Conservation (phyloP, 2,888 invertebrate genomes). For the Heliconius aoede region DNA sequence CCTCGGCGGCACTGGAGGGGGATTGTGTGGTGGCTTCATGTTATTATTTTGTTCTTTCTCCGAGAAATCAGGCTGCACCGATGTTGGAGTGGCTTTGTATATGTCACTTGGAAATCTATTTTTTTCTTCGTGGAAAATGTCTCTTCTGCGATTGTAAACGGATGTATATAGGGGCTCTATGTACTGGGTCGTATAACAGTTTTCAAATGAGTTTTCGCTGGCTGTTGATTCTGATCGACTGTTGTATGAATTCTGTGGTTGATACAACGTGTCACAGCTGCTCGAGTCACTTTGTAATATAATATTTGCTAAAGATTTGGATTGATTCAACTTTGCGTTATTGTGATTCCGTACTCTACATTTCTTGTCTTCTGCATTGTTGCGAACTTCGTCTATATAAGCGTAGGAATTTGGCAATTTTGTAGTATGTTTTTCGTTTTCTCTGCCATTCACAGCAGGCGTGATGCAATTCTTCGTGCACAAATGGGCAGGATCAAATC, state of each 20-base stretch:
- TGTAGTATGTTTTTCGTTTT: constrained; percentile 64
- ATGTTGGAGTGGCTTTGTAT: constrained; percentile 80
- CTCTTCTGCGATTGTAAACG: constrained; percentile 74
- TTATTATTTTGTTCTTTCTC: constrained; percentile 68
- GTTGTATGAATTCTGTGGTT: constrained; percentile 75
- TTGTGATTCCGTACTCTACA: constrained; percentile 72
- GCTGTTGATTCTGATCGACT: constrained; percentile 78
- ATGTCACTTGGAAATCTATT: constrained; percentile 75
- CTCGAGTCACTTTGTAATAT: constrained; percentile 78
- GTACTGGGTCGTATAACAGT: constrained; percentile 76
- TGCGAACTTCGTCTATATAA: constrained; percentile 68
- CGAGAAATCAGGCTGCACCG: constrained; percentile 72
- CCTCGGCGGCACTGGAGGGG: constrained; percentile 85
- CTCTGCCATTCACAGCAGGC: constrained; percentile 59
- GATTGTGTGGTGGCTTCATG: constrained; percentile 80
- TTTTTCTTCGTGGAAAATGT: constrained; percentile 76
- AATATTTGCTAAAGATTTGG: constrained; percentile 79
- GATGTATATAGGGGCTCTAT: constrained; percentile 78
- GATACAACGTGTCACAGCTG: constrained; percentile 78
- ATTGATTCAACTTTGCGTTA: constrained; percentile 76
- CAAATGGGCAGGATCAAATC: constrained; percentile 78
- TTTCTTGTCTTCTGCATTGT: constrained; percentile 72
- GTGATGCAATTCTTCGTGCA: constrained; percentile 71
- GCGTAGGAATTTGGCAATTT: constrained; percentile 73
- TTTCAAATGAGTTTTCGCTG: constrained; percentile 77